Evolutionary conservation across 2,113 vertebrate genomes (phyloP).

Genomic region (human): DNA sequence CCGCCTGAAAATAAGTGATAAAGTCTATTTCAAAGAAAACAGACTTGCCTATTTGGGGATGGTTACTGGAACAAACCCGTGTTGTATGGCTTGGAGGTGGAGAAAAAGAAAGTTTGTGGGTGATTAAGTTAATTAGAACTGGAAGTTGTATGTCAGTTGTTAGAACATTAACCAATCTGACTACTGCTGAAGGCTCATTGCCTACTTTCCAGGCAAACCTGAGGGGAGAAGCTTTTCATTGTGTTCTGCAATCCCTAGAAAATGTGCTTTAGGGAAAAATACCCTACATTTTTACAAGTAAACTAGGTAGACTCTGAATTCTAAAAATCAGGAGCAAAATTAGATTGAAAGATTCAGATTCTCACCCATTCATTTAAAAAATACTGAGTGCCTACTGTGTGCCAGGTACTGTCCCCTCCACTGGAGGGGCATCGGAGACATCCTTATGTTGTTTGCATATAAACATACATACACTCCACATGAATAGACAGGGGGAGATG

Average conservation of each 20-base stretch:
- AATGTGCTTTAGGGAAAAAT: neutral
- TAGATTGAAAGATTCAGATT: neutral
- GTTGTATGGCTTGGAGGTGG: neutral
- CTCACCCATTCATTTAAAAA: neutral
- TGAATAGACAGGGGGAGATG: neutral
- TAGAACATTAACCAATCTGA: neutral
- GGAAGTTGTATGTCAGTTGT: conserved; percentile 32
- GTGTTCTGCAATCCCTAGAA: neutral
- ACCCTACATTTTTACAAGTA: neutral
- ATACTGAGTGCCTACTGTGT: neutral
- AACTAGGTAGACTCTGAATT: neutral
- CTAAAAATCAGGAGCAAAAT: conserved; percentile 12
- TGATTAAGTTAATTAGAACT: conserved; percentile 44
- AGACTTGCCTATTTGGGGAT: conserved; percentile 26
- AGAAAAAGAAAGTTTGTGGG: neutral
- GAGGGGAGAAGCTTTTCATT: neutral
- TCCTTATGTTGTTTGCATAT: neutral
- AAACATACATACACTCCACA: neutral
- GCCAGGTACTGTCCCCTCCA: neutral
- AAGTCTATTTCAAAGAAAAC: conserved; percentile 28
- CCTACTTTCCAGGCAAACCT: neutral
- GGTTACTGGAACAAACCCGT: neutral
- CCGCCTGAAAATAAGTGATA: neutral
- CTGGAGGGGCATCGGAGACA: neutral
- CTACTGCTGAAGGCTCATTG: neutral